Percentiles rank a stretch among this genome's conserved stretches.
Evolutionary conservation across 1,140 invertebrate species (phyloP).

Genomic region (Brachionus koreanus): DNA sequence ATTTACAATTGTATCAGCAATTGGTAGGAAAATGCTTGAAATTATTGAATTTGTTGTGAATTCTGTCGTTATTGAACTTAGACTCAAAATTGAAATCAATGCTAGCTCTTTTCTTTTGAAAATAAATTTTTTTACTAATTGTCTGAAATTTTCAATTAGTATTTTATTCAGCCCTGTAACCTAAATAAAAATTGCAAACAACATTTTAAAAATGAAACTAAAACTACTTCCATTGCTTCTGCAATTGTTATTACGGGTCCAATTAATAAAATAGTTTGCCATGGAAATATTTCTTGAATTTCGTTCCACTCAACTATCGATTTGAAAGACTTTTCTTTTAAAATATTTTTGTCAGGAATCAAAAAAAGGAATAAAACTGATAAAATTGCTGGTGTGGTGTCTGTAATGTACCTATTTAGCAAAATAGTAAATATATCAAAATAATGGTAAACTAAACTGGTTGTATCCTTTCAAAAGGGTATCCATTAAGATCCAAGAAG

Average conservation of each 20-base stretch:
- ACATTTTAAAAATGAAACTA: neutral
- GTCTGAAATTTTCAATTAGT: neutral
- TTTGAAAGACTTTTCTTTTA: neutral
- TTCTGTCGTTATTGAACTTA: neutral
- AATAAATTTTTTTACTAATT: neutral
- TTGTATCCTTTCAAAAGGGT: neutral
- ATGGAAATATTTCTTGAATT: conserved; percentile 14
- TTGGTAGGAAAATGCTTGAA: neutral
- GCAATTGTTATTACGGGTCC: conserved; percentile 2
- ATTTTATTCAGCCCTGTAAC: neutral
- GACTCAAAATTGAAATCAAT: neutral
- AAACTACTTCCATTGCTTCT: neutral
- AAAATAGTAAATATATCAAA: neutral
- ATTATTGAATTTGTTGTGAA: neutral
- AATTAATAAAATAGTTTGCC: conserved; percentile 32
- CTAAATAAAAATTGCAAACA: neutral
- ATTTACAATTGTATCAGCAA: neutral
- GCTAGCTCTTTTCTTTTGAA: conserved; percentile 12
- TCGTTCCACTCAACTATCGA: neutral
- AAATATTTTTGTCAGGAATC: conserved; percentile 1
- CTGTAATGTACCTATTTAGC: neutral
- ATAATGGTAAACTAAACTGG: neutral
- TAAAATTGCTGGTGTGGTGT: neutral
- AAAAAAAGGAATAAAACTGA: neutral
- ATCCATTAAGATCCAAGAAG: conserved; percentile 2